Conservation (phyloP, 2,888 invertebrate genomes). For the Scrobipalpa atriplicella region DNA sequence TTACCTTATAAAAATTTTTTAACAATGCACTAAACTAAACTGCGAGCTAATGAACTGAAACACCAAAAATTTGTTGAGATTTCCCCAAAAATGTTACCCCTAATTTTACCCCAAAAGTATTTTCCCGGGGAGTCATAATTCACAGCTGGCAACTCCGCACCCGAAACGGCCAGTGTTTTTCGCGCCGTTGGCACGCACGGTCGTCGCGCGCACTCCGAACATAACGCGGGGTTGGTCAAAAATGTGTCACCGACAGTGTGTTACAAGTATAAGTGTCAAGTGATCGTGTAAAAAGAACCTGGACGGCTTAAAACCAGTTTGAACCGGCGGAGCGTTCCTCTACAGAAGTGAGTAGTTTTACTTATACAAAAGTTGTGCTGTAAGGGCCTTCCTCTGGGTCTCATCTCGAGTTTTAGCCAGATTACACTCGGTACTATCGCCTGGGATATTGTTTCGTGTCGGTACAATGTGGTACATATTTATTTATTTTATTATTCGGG, state of each 20-base stretch:
- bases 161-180: slow-evolving; percentile 66
- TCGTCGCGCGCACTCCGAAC: slow-evolving; percentile 41
- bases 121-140: slow-evolving; percentile 39
- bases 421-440: neutral
- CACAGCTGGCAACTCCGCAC: slow-evolving; percentile 54
- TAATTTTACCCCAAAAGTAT: slow-evolving; percentile 26
- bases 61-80: no score
- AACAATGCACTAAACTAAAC: neutral
- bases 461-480: neutral
- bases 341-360: slow-evolving; percentile 16
- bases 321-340: neutral
- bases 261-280: slow-evolving; percentile 9
- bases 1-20: no score
- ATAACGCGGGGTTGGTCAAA: neutral
- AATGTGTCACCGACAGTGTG: slow-evolving; percentile 16
- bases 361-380: slow-evolving; percentile 34
- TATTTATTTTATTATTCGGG: neutral
- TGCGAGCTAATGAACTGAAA: neutral
- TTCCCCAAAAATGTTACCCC: no score
- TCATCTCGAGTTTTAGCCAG: slow-evolving; percentile 22
- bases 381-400: slow-evolving; percentile 31
- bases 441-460: neutral
- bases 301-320: neutral
- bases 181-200: slow-evolving; percentile 61
- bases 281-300: slow-evolving; percentile 8